Percentiles rank a stretch among this genome's conserved stretches.
Evolutionary conservation across 2,888 invertebrate species (phyloP).

Genomic region (Sipha maydis): DNA sequence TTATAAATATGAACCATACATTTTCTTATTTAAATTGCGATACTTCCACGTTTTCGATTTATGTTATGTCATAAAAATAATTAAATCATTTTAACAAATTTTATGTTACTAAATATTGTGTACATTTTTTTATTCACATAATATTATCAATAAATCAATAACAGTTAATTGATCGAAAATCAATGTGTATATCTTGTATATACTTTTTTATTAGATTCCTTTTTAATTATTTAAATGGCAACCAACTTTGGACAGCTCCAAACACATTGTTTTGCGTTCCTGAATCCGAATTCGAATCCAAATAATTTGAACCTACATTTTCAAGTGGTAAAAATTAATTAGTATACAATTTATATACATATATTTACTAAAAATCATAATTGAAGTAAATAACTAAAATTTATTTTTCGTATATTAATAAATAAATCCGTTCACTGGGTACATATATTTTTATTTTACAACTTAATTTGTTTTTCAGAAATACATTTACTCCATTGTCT

Average conservation of each 20-base stretch:
- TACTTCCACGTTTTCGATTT: no score
- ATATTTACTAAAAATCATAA: no score
- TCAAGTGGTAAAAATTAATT: background rate
- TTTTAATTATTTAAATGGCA: constrained; percentile 37
- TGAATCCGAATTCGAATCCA: background rate
- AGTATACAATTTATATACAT: background rate
- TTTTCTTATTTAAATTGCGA: no score
- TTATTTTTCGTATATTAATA: background rate
- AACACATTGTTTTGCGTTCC: background rate
- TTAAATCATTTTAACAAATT: background rate
- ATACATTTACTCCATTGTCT: background rate
- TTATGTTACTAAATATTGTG: background rate
- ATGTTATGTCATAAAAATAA: no score
- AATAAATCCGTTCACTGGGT: no score
- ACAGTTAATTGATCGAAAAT: background rate
- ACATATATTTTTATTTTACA: background rate
- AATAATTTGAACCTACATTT: constrained; percentile 16
- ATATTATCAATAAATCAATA: background rate
- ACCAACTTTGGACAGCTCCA: constrained; percentile 39
- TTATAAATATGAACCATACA: no score
- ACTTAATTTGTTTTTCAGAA: background rate
- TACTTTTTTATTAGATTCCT: background rate
- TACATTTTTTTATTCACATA: background rate
- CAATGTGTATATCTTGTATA: background rate
- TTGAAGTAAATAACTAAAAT: background rate